Percentiles rank a stretch among this genome's conserved stretches.
These are phyloP conservation scores for Mythimna vitellina DNA, from an alignment of 2,888 invertebrate genomes.

Conservation along the genomic window DNA sequence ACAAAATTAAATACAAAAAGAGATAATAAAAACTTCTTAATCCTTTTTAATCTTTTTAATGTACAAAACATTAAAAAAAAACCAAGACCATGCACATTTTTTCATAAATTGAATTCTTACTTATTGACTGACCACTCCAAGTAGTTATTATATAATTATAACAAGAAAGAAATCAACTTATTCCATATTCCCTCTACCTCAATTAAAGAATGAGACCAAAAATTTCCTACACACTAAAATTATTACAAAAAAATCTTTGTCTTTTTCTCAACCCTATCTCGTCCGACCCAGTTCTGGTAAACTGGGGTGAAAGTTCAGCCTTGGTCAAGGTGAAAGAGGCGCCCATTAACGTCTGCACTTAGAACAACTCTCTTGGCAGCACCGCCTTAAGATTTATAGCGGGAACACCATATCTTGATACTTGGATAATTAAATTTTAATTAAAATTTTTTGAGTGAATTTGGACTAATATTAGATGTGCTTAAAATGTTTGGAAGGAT, in stretches of 20 bases:
- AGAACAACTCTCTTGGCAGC: conserved; percentile 84
- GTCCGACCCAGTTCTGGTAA: conserved; percentile 73
- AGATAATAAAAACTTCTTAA: not conserved
- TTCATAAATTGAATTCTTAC: not conserved
- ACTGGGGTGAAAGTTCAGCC: conserved; percentile 86
- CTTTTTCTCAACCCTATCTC: conserved; percentile 65
- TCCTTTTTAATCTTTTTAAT: too few species aligned
- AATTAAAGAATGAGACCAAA: conserved; percentile 1
- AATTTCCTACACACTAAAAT: conserved; percentile 3
- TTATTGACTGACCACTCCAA: not conserved
- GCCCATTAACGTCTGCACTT: conserved; percentile 87
- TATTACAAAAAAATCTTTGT: conserved; percentile 36
- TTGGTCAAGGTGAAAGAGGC: conserved; percentile 89
- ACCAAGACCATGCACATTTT: not conserved
- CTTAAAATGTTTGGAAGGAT: not conserved
- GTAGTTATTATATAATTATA: not conserved
- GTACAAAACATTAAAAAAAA: not conserved
- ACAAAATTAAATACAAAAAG: too few species aligned
- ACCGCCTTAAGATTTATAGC: conserved; percentile 83
- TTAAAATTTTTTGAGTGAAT: not conserved
- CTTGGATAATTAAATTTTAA: conserved; percentile 65
- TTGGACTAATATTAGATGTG: rapidly evolving
- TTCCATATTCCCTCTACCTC: not conserved
- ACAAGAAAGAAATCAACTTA: not conserved
- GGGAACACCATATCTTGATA: conserved; percentile 72